Conservation (phyloP, 2,113 vertebrate species). For the Gopherus flavomarginatus region DNA sequence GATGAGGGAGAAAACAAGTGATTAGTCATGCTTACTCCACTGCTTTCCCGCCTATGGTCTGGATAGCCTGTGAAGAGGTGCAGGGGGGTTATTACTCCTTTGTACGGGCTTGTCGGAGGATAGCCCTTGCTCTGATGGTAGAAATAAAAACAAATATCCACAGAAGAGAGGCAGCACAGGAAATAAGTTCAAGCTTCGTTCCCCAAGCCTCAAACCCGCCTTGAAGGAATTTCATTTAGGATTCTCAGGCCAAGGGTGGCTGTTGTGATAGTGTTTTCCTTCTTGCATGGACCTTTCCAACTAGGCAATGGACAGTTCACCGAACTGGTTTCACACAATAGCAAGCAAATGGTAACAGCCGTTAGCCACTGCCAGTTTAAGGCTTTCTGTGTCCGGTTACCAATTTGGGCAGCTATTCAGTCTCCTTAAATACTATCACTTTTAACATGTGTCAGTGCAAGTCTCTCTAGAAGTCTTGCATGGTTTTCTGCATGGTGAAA, state of each 20-base stretch:
- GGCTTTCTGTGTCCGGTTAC: not conserved
- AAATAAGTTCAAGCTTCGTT: not conserved
- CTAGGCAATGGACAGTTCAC: not conserved
- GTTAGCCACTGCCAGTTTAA: not conserved
- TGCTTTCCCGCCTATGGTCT: not conserved
- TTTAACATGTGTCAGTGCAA: slow-evolving; percentile 36
- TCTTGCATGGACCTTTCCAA: not conserved
- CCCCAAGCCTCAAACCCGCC: fast-evolving
- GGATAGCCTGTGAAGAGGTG: not conserved
- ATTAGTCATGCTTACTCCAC: not conserved
- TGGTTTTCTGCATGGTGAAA: slow-evolving; percentile 47
- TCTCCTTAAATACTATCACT: slow-evolving; percentile 15
- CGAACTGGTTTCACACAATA: not conserved
- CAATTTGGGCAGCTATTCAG: slow-evolving; percentile 23
- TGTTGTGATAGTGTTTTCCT: not conserved
- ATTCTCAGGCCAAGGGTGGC: not conserved
- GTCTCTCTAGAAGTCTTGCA: slow-evolving; percentile 11
- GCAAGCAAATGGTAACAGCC: not conserved
- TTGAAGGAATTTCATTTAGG: not conserved
- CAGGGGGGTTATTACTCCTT: not conserved
- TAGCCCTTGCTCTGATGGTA: not conserved
- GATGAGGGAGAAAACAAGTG: not conserved
- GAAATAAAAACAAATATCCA: not conserved
- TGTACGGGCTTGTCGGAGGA: not conserved
- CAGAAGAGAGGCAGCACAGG: fast-evolving